phyloP scores from a whole-genome alignment of 2,888 invertebrate genomes.

The Epistrophe grossulariae region DNA sequence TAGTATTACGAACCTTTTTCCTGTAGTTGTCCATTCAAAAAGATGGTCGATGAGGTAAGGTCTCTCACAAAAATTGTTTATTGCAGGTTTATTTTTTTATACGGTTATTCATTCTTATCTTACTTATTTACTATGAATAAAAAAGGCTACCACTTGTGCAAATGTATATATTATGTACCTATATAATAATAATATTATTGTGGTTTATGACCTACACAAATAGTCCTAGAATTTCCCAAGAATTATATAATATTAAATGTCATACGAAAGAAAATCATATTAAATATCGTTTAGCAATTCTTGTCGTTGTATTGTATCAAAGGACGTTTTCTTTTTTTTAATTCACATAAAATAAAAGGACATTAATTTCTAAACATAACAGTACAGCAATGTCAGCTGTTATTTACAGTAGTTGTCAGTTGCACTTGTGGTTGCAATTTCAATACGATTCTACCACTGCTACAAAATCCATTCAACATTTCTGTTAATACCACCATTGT shows the following conservation, averaged over 20 bases:
- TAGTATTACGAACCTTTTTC: conserved; percentile 80
- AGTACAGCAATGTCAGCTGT: conserved; percentile 75
- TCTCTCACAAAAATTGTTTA: conserved; percentile 12
- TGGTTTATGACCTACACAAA: too few relatives aligned
- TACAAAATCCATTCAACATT: conserved; percentile 46
- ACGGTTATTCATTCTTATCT: background rate
- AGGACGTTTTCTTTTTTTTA: background rate
- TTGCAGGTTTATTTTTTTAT: background rate
- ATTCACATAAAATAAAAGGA: background rate
- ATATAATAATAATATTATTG: too few relatives aligned
- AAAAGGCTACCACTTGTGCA: background rate
- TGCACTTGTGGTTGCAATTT: conserved; percentile 36
- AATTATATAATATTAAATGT: background rate
- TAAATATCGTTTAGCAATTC: background rate
- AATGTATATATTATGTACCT: too few relatives aligned
- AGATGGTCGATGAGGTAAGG: conserved; percentile 51
- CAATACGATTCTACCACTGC: conserved; percentile 25
- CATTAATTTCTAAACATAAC: conserved; percentile 40
- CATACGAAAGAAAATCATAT: background rate
- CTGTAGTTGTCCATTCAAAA: conserved; percentile 83
- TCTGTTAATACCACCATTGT: conserved; percentile 53
- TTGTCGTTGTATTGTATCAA: conserved; percentile 1
- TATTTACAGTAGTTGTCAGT: conserved; percentile 59
- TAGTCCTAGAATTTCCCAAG: background rate
- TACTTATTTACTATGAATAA: too few relatives aligned